These are phyloP conservation scores for Tupaia chinensis DNA, from an alignment of 2,113 vertebrate species.

Conservation along the genomic window DNA sequence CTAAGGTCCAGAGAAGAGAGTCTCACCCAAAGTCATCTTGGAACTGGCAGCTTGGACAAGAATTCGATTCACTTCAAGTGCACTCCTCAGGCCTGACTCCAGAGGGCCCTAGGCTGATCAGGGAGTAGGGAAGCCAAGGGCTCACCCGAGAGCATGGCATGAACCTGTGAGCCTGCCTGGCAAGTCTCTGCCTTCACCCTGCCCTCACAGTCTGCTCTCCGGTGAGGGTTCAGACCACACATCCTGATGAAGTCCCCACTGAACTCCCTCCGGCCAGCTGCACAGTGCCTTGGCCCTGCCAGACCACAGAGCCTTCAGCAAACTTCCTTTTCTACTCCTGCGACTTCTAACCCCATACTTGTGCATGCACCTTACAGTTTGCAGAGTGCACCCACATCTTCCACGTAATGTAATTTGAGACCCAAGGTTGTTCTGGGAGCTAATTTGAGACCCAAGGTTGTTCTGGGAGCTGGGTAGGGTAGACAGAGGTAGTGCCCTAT, in stretches of 20 bases:
- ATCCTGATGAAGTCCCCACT: conserved; percentile 39
- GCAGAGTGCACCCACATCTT: not conserved
- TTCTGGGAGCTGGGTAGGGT: not conserved
- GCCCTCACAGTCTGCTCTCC: not conserved
- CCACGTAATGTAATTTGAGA: not conserved
- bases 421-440: not conserved
- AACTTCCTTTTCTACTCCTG: not conserved
- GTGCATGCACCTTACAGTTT: not conserved
- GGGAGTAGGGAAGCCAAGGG: not conserved
- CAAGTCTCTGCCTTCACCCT: not conserved
- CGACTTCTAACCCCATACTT: not conserved
- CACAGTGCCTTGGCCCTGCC: conserved; percentile 33
- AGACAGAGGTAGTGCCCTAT: no score
- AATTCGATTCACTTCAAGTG: not conserved
- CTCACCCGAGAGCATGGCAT: rapidly evolving
- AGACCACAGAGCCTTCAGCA: conserved; percentile 51
- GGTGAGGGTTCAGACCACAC: conserved; percentile 58
- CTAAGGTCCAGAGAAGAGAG: not conserved
- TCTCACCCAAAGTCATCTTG: not conserved
- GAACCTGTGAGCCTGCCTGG: not conserved
- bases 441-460: not conserved
- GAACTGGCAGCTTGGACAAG: not conserved
- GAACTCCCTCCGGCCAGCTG: conserved; percentile 56
- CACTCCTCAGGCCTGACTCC: not conserved
- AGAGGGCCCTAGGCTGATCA: not conserved